Evolutionary conservation across 2,888 invertebrate species (phyloP), one percentile per base, ranked within the genome.

Genomic region (Andrena trimmerana): DNA sequence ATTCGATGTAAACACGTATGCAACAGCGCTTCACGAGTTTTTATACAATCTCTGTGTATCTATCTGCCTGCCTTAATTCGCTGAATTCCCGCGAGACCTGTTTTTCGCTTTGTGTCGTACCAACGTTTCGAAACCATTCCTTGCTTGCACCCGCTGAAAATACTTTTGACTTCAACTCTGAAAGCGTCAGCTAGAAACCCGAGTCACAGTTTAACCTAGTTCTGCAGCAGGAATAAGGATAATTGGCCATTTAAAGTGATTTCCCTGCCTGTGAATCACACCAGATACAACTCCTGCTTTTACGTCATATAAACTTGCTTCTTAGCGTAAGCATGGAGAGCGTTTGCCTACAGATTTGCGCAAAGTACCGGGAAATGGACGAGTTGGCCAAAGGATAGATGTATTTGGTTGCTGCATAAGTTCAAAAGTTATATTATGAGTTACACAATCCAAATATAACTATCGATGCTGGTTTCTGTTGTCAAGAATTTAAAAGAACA

Each of bases 1-100:
- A 78, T 81, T 84, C 52, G 66, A 76, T 79, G 65, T 84, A 82
- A 84, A 87, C 87, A 78, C 85, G 77, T 63, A 65, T 48, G 50
- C 60, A 68, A 8, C 52, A 31, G 24, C 31, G 76, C 73, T 50
- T 57, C 65, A 69, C 72, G 65, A 29, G 29, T 76, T 76, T 67
- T 69, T 59, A 42, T 54, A 10, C 52, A 36, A 33, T 71, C 33
- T 20, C 52, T 8, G n/a, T 31, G 27, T 31, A 31, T 42, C 20
- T 31, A 27, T 79, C 66, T 70, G 52, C 65, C 33, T 33, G 16
- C 50, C 59, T 70, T 63, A 59, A 75, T 57, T 52, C 62, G n/a
- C 63, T 65, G 29, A 36, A 81, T 67, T 76, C 66, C 24, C 69
- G 24, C 6, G 52, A 16, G 59, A 63, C 27, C 36, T 20, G 24